Conservation (phyloP, 2,888 invertebrate genomes). For the Orthosia cruda region DNA sequence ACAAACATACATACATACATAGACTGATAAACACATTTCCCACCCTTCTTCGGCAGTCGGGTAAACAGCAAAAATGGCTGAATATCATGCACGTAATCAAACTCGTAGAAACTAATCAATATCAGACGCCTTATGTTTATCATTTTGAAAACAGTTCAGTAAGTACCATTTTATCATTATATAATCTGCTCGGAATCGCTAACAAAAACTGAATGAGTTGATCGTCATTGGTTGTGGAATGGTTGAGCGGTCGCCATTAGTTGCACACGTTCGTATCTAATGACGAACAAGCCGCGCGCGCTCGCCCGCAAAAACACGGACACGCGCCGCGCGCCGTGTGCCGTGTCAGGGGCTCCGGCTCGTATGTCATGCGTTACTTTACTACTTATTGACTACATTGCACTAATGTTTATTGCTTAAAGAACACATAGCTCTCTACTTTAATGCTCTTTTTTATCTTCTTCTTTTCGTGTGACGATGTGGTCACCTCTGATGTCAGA, state of each 20-base stretch:
- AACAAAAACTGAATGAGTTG: slow-evolving; percentile 7
- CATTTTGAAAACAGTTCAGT: background rate
- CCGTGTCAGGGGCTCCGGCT: slow-evolving; percentile 1
- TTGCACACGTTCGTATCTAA: slow-evolving; percentile 17
- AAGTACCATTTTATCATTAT: background rate
- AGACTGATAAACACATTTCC: too few relatives aligned
- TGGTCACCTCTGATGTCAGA: too few relatives aligned
- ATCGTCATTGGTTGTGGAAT: background rate
- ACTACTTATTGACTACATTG: background rate
- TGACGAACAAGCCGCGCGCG: background rate
- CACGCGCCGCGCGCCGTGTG: slow-evolving; percentile 28
- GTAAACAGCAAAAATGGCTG: background rate
- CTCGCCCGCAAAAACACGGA: slow-evolving; percentile 22
- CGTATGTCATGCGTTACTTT: slow-evolving; percentile 3
- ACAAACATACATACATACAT: too few relatives aligned
- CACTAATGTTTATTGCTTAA: slow-evolving; percentile 4
- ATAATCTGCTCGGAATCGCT: background rate
- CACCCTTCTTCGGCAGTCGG: too few relatives aligned
- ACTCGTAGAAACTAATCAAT: background rate
- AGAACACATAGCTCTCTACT: background rate
- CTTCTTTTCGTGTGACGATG: too few relatives aligned
- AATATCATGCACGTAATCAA: background rate
- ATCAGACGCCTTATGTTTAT: background rate
- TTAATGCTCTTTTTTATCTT: background rate
- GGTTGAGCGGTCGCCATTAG: slow-evolving; percentile 14